These are phyloP conservation scores for Abrostola tripartita DNA, from an alignment of 2,888 invertebrate species.

Conservation along the genomic window DNA sequence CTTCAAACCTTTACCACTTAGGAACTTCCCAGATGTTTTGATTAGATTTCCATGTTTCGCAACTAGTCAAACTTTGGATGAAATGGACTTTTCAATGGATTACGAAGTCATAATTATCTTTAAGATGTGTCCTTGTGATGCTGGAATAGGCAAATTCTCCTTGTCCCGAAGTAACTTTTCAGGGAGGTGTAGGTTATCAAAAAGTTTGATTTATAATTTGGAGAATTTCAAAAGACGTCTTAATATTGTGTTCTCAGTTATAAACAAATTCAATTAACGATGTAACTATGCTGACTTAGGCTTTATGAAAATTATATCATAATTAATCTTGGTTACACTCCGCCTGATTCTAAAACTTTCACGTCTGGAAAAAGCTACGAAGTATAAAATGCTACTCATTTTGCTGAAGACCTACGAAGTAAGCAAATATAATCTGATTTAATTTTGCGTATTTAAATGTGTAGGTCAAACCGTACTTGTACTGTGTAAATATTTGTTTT, in stretches of 20 bases:
- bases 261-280: slow-evolving; percentile 44
- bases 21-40: slow-evolving; percentile 64
- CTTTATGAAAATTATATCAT: slow-evolving; percentile 10
- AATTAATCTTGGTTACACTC: slow-evolving; percentile 1
- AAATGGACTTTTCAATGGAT: slow-evolving; percentile 57
- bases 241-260: slow-evolving; percentile 36
- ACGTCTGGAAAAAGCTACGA: too few species aligned
- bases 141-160: slow-evolving; percentile 48
- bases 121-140: slow-evolving; percentile 48
- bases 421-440: too few species aligned
- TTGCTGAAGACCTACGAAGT: too few species aligned
- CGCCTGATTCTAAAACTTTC: neutral
- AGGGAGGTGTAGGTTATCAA: slow-evolving; percentile 43
- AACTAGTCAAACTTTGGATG: slow-evolving; percentile 53
- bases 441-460: too few species aligned
- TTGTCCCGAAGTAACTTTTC: slow-evolving; percentile 46
- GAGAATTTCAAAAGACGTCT: slow-evolving; percentile 34
- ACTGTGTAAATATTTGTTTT: too few species aligned
- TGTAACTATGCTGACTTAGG: slow-evolving; percentile 32
- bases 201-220: slow-evolving; percentile 47
- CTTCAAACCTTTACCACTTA: slow-evolving; percentile 55
- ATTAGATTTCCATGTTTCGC: slow-evolving; percentile 70
- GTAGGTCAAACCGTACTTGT: too few species aligned
- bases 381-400: too few species aligned
- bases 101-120: slow-evolving; percentile 55